These are phyloP conservation scores for Notoglanidium macrostoma DNA, from an alignment of 2,797 vertebrate species.

Conservation along the genomic window DNA sequence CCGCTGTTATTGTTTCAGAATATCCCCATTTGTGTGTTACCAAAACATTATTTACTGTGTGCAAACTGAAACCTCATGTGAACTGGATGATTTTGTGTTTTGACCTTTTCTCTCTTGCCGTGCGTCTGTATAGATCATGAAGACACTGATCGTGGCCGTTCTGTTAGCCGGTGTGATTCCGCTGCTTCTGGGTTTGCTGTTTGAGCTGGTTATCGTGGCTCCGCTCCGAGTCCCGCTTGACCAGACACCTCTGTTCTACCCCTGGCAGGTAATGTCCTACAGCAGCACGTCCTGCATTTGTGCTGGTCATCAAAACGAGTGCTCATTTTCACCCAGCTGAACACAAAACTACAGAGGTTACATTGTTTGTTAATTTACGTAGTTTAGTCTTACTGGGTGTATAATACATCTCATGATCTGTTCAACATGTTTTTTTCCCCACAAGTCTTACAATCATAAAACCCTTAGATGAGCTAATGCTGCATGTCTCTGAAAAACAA, in stretches of 20 bases:
- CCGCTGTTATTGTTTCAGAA: not conserved
- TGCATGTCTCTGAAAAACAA: not conserved
- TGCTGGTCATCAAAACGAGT: too few relatives aligned
- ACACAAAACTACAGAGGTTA: not conserved
- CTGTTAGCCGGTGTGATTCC: conserved; percentile 94
- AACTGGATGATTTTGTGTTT: not conserved
- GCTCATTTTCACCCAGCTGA: not conserved
- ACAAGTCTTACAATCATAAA: not conserved
- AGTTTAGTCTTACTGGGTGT: not conserved
- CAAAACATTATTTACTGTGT: not conserved
- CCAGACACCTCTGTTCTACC: conserved; percentile 97
- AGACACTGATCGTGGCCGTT: conserved; percentile 92
- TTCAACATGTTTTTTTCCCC: not conserved
- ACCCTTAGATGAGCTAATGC: not conserved
- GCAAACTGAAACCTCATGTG: not conserved
- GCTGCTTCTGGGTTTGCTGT: conserved; percentile 90
- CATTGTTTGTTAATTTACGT: not conserved
- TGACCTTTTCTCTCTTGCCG: not conserved
- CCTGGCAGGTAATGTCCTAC: conserved; percentile 87
- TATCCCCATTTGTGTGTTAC: not conserved
- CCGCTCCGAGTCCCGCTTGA: conserved; percentile 95
- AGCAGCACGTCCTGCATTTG: not conserved
- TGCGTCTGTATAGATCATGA: conserved; percentile 83
- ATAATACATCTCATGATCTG: not conserved
- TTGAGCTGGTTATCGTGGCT: conserved; percentile 96